Percentiles rank a stretch among this genome's conserved stretches.
These are phyloP conservation scores for Lepisosteus oculatus DNA, from an alignment of 2,113 vertebrate species.

Conservation along the genomic window DNA sequence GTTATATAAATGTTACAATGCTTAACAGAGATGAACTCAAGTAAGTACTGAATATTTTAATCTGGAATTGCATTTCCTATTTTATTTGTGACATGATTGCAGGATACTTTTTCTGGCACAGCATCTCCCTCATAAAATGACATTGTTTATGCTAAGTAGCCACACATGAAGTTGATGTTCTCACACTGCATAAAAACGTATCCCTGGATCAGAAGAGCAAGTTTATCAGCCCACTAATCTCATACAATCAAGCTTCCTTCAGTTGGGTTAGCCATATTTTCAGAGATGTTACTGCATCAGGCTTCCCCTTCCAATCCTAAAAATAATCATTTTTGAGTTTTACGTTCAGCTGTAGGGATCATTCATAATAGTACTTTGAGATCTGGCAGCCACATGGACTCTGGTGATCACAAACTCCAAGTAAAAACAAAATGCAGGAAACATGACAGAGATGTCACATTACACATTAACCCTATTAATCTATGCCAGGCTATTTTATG, in stretches of 20 bases:
- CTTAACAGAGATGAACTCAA: not conserved
- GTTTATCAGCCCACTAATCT: constrained; percentile 7
- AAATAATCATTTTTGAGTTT: constrained; percentile 1
- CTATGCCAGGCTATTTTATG: too few species aligned
- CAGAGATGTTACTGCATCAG: not conserved
- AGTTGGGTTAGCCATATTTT: constrained; percentile 4
- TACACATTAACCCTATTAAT: too few species aligned
- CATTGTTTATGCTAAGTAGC: constrained; percentile 12
- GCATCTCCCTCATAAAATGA: not conserved
- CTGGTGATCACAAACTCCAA: too few species aligned
- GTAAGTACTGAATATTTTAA: not conserved
- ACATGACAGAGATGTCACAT: too few species aligned
- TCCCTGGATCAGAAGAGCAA: not conserved
- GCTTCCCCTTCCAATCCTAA: not conserved
- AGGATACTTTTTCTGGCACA: not conserved
- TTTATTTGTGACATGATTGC: constrained; percentile 1
- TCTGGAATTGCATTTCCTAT: not conserved
- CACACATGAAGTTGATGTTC: not conserved
- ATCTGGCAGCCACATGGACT: too few species aligned
- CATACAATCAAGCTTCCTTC: not conserved
- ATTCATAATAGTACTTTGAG: too few species aligned
- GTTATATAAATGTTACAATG: not conserved
- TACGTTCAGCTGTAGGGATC: too few species aligned
- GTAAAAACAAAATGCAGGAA: too few species aligned
- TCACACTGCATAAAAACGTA: not conserved